Base-by-base conservation (phyloP, 1,140 invertebrate genomes). In the Formica exsecta region DNA sequence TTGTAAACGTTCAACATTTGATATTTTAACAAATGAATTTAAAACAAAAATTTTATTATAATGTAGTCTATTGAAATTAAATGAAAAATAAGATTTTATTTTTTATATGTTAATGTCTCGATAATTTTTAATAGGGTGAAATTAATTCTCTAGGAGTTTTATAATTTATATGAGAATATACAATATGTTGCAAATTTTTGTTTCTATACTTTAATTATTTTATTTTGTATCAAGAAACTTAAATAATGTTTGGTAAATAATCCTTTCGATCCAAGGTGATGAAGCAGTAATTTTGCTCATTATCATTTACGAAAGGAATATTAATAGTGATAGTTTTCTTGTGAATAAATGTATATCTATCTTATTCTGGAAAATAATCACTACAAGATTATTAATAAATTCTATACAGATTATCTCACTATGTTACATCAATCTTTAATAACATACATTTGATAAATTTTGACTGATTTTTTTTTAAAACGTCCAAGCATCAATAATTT, bases 261-360 rank as follows among this genome's bases (percentile, higher is more conserved):
- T 71, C 94, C 94, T 94, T 94, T 92, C 85, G 41, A 92, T 95
- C 94, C 94, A 95, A 95, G 88, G 87, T 92, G 66, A 75, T 92
- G 91, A 84, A 88, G 71, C 71, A 79, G 29, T 88, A 62, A 68
- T 36, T 65, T 94, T 87, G 77, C 87, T 90, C 86, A 77, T 87
- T 80, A 91, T 87, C 86, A 95, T 95, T 95, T 95, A 89, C 87
- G 87, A 91, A 93, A 95, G 94, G 94, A 73, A 95, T 83, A 95
- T 62, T 73, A 93, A 89, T 87, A 9, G 87, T 90, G 90, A 90
- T 85, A 86, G 2, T 86, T 76, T 83, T 87, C 36, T 85, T 44
- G 68, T 86, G 36, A 85, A 83, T 92, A 93, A 90, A 80, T 70
- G 68, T 65, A 36, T 66, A 65, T 62, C 8, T 68, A 7, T 75